These are phyloP conservation scores for Perdita meconis DNA, from an alignment of 2,888 invertebrate genomes.

Conservation along the genomic window DNA sequence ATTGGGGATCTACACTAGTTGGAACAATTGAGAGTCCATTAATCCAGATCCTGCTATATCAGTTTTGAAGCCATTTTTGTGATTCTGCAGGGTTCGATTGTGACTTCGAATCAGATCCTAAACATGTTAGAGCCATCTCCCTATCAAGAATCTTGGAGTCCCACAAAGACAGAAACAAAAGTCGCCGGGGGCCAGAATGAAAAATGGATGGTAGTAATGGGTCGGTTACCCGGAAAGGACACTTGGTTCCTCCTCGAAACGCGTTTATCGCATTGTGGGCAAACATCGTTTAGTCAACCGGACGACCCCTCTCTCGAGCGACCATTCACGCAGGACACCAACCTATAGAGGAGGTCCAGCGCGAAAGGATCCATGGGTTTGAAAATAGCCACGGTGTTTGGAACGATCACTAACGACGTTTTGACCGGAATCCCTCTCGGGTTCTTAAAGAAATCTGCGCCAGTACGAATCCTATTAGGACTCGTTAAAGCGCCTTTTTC, in stretches of 20 bases:
- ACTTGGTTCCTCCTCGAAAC: neutral
- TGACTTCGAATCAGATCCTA: too few species aligned
- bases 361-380: constrained; percentile 37
- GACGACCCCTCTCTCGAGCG: constrained; percentile 65
- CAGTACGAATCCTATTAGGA: constrained; percentile 69
- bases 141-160: neutral
- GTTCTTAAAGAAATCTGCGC: constrained; percentile 41
- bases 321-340: constrained; percentile 67
- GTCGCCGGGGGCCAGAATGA: neutral
- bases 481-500: constrained; percentile 67
- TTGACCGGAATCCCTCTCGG: constrained; percentile 60
- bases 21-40: too few species aligned
- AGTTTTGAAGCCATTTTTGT: too few species aligned
- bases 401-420: constrained; percentile 66
- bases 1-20: too few species aligned
- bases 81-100: too few species aligned
- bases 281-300: constrained; percentile 75
- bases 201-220: constrained; percentile 17
- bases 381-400: constrained; percentile 28
- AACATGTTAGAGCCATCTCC: too few species aligned
- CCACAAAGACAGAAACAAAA: constrained; percentile 20
- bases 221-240: neutral
- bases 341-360: constrained; percentile 45
- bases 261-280: constrained; percentile 72
- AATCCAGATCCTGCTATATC: too few species aligned